Percentiles rank a stretch among this genome's conserved stretches.
Conservation (phyloP, 2,797 vertebrate species). For the Enteromius unitaeniatus region DNA sequence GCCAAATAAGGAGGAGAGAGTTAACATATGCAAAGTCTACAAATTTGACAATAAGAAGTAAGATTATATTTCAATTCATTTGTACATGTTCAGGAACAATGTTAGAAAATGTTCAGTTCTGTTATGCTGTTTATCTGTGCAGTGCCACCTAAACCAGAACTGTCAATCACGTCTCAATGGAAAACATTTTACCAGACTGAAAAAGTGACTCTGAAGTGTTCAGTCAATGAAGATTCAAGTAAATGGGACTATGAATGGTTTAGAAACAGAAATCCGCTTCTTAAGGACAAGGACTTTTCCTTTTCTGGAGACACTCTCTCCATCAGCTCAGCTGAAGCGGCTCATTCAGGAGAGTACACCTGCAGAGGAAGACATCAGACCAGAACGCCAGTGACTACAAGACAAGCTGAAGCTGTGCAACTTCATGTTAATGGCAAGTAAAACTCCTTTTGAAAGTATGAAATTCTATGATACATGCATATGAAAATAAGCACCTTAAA, state of each 20-base stretch:
- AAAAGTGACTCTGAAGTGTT: constrained; percentile 49
- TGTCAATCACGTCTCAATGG: constrained; percentile 2
- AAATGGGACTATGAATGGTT: constrained; percentile 53
- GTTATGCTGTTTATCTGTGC: not conserved
- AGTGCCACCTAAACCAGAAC: not conserved
- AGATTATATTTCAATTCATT: not conserved
- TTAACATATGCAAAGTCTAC: not conserved
- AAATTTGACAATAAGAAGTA: not conserved
- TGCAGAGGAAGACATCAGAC: constrained; percentile 24
- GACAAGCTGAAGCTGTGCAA: not conserved
- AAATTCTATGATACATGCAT: too few species aligned
- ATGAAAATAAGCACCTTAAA: too few species aligned
- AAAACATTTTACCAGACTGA: constrained; percentile 44
- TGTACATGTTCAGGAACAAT: not conserved
- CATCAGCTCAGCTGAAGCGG: constrained; percentile 16
- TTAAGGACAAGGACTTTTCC: not conserved
- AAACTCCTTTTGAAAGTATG: too few species aligned
- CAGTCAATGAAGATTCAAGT: not conserved
- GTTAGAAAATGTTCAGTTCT: not conserved
- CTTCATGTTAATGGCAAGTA: not conserved
- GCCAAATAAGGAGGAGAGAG: not conserved
- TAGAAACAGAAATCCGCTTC: rapidly evolving
- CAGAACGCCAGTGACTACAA: not conserved
- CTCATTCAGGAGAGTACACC: constrained; percentile 6
- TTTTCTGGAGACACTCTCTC: not conserved